A percentile compares a stretch with the other conserved stretches of the same genome.
These are phyloP conservation scores for Turritopsis rubra DNA, from an alignment of 30 jellyfish, hydroid and myxozoan species.

Conservation along the genomic window DNA sequence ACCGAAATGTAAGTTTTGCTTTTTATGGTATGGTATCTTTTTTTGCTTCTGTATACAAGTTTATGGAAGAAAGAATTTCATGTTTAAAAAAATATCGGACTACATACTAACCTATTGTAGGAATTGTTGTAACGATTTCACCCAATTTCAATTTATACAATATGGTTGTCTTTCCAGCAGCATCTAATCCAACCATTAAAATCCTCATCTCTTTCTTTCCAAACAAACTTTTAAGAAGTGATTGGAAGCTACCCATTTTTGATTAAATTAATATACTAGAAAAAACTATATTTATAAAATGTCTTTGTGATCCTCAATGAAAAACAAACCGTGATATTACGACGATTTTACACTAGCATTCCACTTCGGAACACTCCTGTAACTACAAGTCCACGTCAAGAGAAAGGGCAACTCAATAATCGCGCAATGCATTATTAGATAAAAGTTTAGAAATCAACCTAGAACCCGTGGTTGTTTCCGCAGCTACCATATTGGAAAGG, in stretches of 20 bases:
- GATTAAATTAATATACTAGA: conserved; percentile 5
- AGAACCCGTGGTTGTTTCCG: conserved; percentile 28
- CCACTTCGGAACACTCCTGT: conserved; percentile 43
- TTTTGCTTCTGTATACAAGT: too few relatives aligned
- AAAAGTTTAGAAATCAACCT: background rate
- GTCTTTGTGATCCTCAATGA: background rate
- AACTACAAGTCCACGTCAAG: conserved; percentile 34
- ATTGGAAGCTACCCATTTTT: conserved; percentile 41
- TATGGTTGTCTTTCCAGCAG: conserved; percentile 99
- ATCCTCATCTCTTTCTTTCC: conserved; percentile 95
- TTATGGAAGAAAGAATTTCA: too few relatives aligned
- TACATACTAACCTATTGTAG: conserved; percentile 83
- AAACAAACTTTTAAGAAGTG: conserved; percentile 36
- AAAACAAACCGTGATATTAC: background rate
- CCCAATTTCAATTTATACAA: conserved; percentile 91
- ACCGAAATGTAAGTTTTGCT: too few relatives aligned
- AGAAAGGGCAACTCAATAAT: conserved; percentile 25
- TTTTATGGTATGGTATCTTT: too few relatives aligned
- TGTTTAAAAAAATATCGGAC: background rate
- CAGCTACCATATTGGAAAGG: background rate
- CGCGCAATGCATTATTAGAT: conserved; percentile 42
- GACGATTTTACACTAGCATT: background rate
- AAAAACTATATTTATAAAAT: background rate
- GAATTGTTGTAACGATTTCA: conserved; percentile 96
- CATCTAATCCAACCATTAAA: conserved; percentile 97